phyloP scores from a whole-genome alignment of 2,797 vertebrate species.

The Hirundo rustica region DNA sequence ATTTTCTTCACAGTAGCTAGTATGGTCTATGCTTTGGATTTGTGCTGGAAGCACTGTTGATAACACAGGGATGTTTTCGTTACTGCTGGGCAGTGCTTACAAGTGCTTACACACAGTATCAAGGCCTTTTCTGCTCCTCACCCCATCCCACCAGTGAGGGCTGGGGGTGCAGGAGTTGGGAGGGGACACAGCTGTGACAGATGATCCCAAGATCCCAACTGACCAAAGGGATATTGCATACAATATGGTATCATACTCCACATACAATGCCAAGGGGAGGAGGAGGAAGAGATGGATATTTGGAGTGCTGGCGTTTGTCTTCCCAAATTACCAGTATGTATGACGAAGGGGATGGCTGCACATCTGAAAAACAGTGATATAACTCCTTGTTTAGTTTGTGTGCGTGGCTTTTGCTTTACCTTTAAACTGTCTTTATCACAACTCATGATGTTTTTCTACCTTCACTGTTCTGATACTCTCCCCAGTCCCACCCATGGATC shows the following conservation, averaged over 20 bases:
- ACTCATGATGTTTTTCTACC: background rate
- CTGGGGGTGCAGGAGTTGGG: no score
- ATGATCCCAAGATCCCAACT: background rate
- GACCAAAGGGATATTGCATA: background rate
- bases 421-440: background rate
- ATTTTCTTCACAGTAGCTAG: background rate
- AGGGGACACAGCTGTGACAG: background rate
- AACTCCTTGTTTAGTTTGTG: background rate
- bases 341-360: background rate
- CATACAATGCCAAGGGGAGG: background rate
- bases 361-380: background rate
- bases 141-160: background rate
- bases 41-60: background rate
- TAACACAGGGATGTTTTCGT: background rate
- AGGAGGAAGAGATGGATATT: background rate
- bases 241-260: background rate
- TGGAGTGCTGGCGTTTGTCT: background rate
- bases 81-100: background rate
- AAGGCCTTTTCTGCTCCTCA: background rate
- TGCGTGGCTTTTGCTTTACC: background rate
- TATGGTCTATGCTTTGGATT: background rate
- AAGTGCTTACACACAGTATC: background rate
- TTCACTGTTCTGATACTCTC: background rate
- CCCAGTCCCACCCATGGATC: background rate
- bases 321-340: background rate